Evolutionary conservation across 2,113 vertebrate species (phyloP).

Genomic region (Gopherus evgoodei): DNA sequence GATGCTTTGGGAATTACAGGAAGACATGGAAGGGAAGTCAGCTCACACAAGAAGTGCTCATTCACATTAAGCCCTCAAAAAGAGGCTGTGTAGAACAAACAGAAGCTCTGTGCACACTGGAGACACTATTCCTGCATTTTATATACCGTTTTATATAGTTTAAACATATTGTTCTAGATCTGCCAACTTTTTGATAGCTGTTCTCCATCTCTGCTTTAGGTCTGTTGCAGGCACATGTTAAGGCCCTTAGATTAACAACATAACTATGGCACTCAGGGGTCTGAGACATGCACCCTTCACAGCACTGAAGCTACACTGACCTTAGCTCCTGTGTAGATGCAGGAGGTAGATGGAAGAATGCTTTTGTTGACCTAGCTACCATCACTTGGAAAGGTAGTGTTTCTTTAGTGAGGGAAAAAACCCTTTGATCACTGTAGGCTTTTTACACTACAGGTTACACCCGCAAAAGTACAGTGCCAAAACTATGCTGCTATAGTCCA

Average conservation of each 20-base stretch:
- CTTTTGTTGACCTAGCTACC: no score
- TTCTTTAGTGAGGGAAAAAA: no score
- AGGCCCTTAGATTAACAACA: background rate
- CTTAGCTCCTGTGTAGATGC: no score
- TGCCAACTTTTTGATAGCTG: background rate
- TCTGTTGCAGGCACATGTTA: background rate
- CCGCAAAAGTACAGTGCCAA: no score
- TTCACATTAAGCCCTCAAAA: background rate
- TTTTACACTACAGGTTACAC: no score
- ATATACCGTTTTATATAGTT: background rate
- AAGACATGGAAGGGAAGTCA: background rate
- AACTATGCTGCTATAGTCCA: no score
- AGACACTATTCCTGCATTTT: background rate
- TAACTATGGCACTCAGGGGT: no score
- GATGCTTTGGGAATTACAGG: background rate
- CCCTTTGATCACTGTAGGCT: no score
- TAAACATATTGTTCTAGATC: background rate
- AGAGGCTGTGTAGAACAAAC: background rate
- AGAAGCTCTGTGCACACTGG: background rate
- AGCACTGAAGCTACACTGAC: no score
- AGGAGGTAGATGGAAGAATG: no score
- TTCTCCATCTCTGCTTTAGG: background rate
- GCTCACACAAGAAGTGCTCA: background rate
- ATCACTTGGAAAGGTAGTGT: no score
- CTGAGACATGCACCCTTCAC: no score